A percentile compares a stretch with the other conserved stretches of the same genome.
Conservation (phyloP, 1,140 invertebrate genomes). For the Hylaeus volcanicus region DNA sequence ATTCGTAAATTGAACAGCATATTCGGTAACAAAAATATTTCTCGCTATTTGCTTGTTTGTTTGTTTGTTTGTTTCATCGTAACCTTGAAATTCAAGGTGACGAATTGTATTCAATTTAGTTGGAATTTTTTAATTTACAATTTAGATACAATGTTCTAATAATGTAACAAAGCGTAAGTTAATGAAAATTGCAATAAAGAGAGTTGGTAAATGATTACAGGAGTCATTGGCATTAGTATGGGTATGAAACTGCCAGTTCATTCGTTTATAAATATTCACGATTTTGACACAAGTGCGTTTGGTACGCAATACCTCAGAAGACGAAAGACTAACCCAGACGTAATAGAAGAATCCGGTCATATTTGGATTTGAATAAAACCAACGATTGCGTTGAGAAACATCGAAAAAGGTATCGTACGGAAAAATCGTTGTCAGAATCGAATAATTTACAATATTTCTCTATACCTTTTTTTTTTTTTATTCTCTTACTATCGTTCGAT, state of each 20-base stretch:
- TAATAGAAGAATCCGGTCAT: background rate
- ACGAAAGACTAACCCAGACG: background rate
- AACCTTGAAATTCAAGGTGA: background rate
- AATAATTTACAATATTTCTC: no score
- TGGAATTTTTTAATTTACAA: background rate
- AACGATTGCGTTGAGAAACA: no score
- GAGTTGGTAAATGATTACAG: background rate
- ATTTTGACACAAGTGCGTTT: background rate
- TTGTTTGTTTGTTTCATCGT: background rate
- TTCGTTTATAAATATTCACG: slow-evolving; percentile 15
- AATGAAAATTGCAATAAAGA: background rate
- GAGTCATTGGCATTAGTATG: background rate
- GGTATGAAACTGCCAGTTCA: background rate
- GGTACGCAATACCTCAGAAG: background rate
- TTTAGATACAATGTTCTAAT: no score
- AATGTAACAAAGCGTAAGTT: background rate
- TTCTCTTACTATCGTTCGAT: no score
- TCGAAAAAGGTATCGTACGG: no score
- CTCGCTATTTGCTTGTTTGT: no score
- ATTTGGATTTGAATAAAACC: no score
- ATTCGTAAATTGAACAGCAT: no score
- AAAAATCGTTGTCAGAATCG: no score
- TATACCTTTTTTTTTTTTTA: no score
- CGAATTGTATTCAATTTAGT: no score
- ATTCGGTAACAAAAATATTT: no score